These are phyloP conservation scores for Alcis repandata DNA, from an alignment of 2,888 invertebrate genomes.

Conservation along the genomic window DNA sequence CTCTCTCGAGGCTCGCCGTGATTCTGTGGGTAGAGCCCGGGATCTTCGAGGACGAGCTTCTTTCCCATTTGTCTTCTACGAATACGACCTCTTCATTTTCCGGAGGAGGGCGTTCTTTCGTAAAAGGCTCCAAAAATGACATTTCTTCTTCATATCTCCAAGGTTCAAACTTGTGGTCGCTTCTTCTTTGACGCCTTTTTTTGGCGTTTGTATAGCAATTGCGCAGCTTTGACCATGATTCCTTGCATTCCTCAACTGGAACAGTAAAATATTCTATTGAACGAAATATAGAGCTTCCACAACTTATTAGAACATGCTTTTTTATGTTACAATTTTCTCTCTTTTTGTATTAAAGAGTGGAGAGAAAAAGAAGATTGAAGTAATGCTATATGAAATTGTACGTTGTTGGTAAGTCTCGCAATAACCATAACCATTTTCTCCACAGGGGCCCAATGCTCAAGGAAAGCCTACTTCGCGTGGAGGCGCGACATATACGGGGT, in stretches of 20 bases:
- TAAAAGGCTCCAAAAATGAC: slow-evolving; percentile 4
- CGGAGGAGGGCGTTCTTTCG: background rate
- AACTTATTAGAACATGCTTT: no score
- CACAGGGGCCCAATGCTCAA: no score
- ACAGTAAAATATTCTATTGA: background rate
- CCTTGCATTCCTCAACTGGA: slow-evolving; percentile 6
- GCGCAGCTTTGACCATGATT: slow-evolving; percentile 9
- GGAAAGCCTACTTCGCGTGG: no score
- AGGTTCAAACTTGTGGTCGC: background rate
- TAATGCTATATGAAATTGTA: no score
- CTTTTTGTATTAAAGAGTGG: no score
- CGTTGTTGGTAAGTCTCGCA: no score
- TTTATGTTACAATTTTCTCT: no score
- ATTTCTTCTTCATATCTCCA: slow-evolving; percentile 10
- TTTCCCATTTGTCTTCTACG: slow-evolving; percentile 10
- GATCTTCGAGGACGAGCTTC: background rate
- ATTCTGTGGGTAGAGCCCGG: background rate
- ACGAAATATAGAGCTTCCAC: background rate
- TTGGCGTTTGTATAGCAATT: slow-evolving; percentile 6
- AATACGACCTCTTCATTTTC: slow-evolving; percentile 3
- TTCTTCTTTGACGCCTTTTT: background rate
- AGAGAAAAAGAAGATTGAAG: no score
- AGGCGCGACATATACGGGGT: no score
- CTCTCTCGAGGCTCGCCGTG: background rate
- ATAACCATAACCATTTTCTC: no score